Percentiles rank a stretch among this genome's conserved stretches.
Conservation (phyloP, 2,888 invertebrate genomes). For the Criorhina ranunculi region DNA sequence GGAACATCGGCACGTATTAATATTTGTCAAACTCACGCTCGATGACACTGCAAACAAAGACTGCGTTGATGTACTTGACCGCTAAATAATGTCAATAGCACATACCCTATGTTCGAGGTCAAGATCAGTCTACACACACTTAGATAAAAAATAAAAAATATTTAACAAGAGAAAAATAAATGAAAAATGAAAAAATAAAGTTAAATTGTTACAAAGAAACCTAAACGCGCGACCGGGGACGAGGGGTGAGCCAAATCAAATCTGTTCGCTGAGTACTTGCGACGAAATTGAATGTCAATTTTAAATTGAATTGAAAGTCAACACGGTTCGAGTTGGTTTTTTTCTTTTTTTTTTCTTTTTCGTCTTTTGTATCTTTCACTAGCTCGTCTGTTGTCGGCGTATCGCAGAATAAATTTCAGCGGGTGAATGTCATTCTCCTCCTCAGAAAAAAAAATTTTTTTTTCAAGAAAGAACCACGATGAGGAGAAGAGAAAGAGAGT, state of each 20-base stretch:
- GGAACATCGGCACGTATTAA: conserved; percentile 3
- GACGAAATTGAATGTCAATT: conserved; percentile 74
- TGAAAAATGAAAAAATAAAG: conserved; percentile 2
- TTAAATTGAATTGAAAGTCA: conserved; percentile 73
- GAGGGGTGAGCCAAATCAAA: conserved; percentile 47
- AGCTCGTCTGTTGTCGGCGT: conserved; percentile 35
- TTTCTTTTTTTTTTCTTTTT: conserved; percentile 5
- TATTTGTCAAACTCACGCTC: conserved; percentile 1
- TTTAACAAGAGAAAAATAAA: conserved; percentile 9
- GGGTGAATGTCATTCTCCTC: conserved; percentile 20
- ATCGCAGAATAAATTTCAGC: conserved; percentile 32
- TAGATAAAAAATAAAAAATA: neutral
- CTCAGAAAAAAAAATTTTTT: conserved; percentile 25
- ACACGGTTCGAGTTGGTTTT: conserved; percentile 55
- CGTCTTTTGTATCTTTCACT: conserved; percentile 7
- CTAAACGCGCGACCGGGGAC: neutral
- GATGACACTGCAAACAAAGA: conserved; percentile 3
- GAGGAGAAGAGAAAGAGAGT: neutral
- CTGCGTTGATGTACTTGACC: conserved; percentile 22
- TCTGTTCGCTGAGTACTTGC: conserved; percentile 44
- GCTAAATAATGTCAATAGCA: conserved; percentile 18
- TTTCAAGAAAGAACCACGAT: neutral
- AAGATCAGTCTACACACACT: conserved; percentile 37
- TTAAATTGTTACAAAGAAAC: conserved; percentile 33
- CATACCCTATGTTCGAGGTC: conserved; percentile 15